Base-by-base conservation (phyloP, 2,113 vertebrate species). In the Sitta europaea region DNA sequence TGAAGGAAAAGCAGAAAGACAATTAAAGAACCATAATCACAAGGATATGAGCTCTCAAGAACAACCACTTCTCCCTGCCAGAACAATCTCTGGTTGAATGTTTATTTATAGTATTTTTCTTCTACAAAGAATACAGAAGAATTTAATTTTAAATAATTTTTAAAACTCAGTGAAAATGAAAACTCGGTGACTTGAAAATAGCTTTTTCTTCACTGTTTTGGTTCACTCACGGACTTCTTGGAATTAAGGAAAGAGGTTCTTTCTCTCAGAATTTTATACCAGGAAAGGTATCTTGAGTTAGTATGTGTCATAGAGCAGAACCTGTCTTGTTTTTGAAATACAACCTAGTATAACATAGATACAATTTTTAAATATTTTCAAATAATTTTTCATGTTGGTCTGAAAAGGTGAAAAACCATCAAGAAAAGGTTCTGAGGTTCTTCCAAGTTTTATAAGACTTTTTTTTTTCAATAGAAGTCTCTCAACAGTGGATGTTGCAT, bases 181-280 rank as follows among this genome's bases (percentile, higher is more conserved):
- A 74, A 31, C 9, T 23, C 3, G 6, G 4, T 28, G 21, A 54
- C 22, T 40, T 24, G 2, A 36, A 43, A 22, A 23, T 6, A 43
- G 1, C 1, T 59, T 92, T 81, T 71, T 24, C 12, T 67, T 67
- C 31, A 47, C 10, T 16, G 6, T 38, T 92, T 86, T 72, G 4
- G 2, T 16, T 80, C 40, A n/a, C 10, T 54, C 25, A 10, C 0
- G 1, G 29, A 42, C 11, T 66, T 24, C 12, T 36, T 42, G 5
- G 7, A 57, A 9, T 35, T 63, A 31, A 57, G 62, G 79, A 72
- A 7, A 23, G 4, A 2, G 0, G 1, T 27, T 6, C 1, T 76
- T 88, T 70, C 9, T 80, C 9, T 76, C 29, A 58, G 28, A 45
- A 78, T 62, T 87, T 71, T 85, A 10, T 20, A 53, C 4, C 17